Evolutionary conservation across 2,888 invertebrate genomes (phyloP), one percentile per base, ranked within the genome.

Genomic region (Aethes cnicana): DNA sequence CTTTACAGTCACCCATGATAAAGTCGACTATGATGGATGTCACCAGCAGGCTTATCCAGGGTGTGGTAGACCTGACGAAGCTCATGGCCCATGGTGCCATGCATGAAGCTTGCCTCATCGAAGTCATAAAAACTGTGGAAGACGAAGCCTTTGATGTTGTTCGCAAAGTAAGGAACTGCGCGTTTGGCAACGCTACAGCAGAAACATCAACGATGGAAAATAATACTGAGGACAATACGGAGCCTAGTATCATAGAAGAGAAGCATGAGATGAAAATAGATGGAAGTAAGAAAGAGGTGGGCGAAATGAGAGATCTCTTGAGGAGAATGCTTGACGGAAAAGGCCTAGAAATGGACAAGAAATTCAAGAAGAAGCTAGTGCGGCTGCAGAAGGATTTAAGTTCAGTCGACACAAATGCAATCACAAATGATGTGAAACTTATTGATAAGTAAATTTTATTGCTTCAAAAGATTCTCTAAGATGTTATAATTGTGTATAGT

Each of bases 71-170:
- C 1, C 62, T 89, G 1, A 86, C 87, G 0, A 88, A 87, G 39
- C 62, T 83, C 4, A 83, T 89, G 82, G 87, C 88, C 0, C 88
- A 88, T 18, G 87, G 88, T 2, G 88, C 88, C 0, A 88, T 88
- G 88, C 88, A 88, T n/a, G 88, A 89, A 64, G 88, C 88, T 0
- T 89, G 88, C 33, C 83, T 89, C 1, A 86, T 89, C 5, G 88
- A 89, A 74, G 88, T 88, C 0, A 73, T 87, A 12, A 81, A 71
- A 56, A 72, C 76, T 1, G 74, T 83, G 1, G 84, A 88, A 73
- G 84, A 87, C 3, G 84, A 87, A 61, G 86, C 85, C 0, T 67
- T 79, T 4, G 39, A 57, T 25, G 41, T 88, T 0, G 56, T 86
- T 0, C 62, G 67, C 26, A 65, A 71, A 3, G 66, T 86, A 0